These are phyloP conservation scores for Leistus spinibarbis DNA, from an alignment of 2,888 invertebrate genomes.

Conservation along the genomic window DNA sequence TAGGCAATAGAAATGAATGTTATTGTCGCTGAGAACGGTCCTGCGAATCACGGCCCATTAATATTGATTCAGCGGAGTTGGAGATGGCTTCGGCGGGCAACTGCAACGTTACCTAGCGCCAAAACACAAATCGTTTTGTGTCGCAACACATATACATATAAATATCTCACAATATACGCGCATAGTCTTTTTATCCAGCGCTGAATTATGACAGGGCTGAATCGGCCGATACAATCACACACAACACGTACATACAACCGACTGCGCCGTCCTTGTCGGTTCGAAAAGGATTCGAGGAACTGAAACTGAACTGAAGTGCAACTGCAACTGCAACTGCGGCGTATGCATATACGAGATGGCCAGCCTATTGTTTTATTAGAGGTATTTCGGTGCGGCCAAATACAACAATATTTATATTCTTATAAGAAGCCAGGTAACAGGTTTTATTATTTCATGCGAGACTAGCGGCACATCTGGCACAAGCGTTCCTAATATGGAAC, in stretches of 20 bases:
- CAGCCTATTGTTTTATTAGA: constrained; percentile 38
- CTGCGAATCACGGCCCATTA: constrained; percentile 19
- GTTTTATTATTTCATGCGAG: constrained; percentile 37
- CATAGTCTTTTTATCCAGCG: constrained; percentile 25
- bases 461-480: constrained; percentile 34
- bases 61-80: constrained; percentile 31
- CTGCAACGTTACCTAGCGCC: constrained; percentile 20
- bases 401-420: constrained; percentile 33
- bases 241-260: not conserved
- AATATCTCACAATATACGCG: constrained; percentile 30
- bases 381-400: constrained; percentile 33
- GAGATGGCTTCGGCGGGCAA: constrained; percentile 1
- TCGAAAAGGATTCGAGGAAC: not conserved
- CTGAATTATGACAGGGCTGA: constrained; percentile 35
- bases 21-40: not conserved
- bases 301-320: not conserved
- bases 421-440: constrained; percentile 14
- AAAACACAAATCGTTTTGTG: constrained; percentile 40
- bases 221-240: constrained; percentile 5
- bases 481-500: constrained; percentile 33
- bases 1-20: not conserved
- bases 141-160: constrained; percentile 38
- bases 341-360: constrained; percentile 9
- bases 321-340: too few species aligned
- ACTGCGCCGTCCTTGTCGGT: not conserved